Evolutionary conservation across 2,888 invertebrate genomes (phyloP).

Genomic region (Tryphoninae sp.): DNA sequence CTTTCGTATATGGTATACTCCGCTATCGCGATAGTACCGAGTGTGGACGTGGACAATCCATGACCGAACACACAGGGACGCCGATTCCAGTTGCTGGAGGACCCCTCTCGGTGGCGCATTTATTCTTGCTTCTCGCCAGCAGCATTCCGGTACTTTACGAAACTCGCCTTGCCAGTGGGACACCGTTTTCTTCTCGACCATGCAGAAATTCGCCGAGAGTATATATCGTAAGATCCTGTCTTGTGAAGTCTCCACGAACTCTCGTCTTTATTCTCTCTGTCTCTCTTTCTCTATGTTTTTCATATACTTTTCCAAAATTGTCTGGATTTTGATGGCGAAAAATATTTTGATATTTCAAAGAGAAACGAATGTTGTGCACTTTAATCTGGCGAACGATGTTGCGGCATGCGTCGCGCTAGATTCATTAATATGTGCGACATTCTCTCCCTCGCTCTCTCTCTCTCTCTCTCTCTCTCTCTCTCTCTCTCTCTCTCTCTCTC

Average conservation of each 20-base stretch:
- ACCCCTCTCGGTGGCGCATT: constrained; percentile 28
- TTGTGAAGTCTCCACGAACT: background rate
- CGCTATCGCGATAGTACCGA: constrained; percentile 37
- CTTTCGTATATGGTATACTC: constrained; percentile 2
- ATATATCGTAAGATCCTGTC: background rate
- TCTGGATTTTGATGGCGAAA: no score
- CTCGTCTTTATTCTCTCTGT: background rate
- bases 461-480: background rate
- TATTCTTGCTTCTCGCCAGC: constrained; percentile 33
- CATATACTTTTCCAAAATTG: background rate
- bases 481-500: background rate
- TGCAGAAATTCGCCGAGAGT: constrained; percentile 26
- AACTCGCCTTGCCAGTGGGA: constrained; percentile 6
- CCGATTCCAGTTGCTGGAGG: constrained; percentile 14
- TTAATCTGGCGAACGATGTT: no score
- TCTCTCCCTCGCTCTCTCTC: background rate
- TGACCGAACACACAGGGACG: constrained; percentile 36
- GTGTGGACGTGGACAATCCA: constrained; percentile 51
- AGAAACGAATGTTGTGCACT: no score
- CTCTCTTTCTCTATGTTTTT: background rate
- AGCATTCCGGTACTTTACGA: constrained; percentile 34
- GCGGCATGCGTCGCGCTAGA: no score
- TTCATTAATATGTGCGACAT: no score
- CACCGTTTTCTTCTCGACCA: constrained; percentile 24
- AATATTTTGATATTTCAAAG: no score